Percentiles rank a stretch among this genome's conserved stretches.
Conservation (phyloP, 1,140 invertebrate species). For the Drosophila elegans region DNA sequence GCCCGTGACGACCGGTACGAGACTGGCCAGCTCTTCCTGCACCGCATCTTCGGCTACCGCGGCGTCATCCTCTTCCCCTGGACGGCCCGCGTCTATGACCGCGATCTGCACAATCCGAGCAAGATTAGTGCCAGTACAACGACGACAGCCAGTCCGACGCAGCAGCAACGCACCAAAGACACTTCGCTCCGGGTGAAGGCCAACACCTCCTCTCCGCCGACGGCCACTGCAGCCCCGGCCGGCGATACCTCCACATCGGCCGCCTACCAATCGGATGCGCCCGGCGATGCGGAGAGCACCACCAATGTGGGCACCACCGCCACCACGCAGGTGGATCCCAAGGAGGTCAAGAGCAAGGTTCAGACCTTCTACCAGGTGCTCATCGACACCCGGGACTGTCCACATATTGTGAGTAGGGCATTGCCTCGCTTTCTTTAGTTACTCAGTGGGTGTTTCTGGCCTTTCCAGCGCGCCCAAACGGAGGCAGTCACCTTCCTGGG, state of each 20-base stretch:
- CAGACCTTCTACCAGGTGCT: conserved; percentile 99
- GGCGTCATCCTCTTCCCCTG: conserved; percentile 98
- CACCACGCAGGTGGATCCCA: conserved; percentile 85
- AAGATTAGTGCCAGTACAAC: conserved; percentile 75
- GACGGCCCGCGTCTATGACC: conserved; percentile 96
- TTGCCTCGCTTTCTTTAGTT: not conserved
- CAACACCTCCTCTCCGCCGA: conserved; percentile 71
- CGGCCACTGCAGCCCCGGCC: conserved; percentile 6
- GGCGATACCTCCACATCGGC: conserved; percentile 18
- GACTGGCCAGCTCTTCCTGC: conserved; percentile 97
- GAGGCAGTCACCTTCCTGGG: conserved; percentile 99
- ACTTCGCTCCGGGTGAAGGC: conserved; percentile 71
- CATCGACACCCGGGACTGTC: conserved; percentile 98
- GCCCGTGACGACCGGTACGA: conserved; percentile 97
- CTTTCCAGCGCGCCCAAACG: conserved; percentile 94
- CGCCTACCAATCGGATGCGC: conserved; percentile 7
- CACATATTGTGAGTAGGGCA: conserved; percentile 93
- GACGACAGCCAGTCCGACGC: conserved; percentile 61
- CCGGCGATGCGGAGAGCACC: conserved; percentile 18
- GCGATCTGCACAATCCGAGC: conserved; percentile 89
- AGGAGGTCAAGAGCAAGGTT: conserved; percentile 95
- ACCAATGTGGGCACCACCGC: conserved; percentile 32
- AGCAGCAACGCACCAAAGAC: conserved; percentile 67
- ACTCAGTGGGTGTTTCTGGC: conserved; percentile 27
- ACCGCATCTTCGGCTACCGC: conserved; percentile 97